Base-by-base conservation (phyloP, 1,140 invertebrate genomes). In the Heliconius eleuchia region DNA sequence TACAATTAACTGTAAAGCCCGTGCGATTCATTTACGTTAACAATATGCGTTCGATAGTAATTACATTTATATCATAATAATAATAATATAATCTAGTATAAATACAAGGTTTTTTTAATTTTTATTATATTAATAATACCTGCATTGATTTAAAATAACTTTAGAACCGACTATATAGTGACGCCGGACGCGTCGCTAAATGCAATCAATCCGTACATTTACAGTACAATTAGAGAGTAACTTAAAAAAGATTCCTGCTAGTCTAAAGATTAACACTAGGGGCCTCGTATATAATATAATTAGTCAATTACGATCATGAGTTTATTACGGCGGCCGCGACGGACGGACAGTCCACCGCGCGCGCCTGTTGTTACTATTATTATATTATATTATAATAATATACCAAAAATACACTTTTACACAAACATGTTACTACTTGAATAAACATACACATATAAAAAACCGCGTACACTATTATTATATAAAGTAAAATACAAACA, bases 241-340 rank as follows among this genome's bases (percentile, higher is more conserved):
- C 90, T 92, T 90, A 93, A 93, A 88, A 87, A 86, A 82, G 85
- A 19, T 19, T 86, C 83, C 84, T 84, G 89, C 88, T 94, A 91
- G 87, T 88, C 90, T 93, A 93, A 92, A 81, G 87, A 90, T 37
- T 92, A 94, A 92, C 89, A 89, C 92, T 93, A 94, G 88, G 90
- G 91, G 88, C 89, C 84, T 94, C 87, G 90, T 91, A 72, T 71
- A 72, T 95, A 95, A 95, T 91, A 94, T 95, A 95, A 95, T 95
- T 95, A 95, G 94, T 95, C 94, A 95, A 95, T 95, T 95, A 95
- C 94, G 94, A 95, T 95, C 84, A 90, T 94, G 94, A 95, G 90
- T 95, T 88, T 91, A 94, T 92, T 94, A 88, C 91, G 89, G 84
- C 78, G 79, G 82, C 81, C 76, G 72, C 77, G 76, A 76, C 83